These are phyloP conservation scores for Achroia grisella DNA, from an alignment of 1,140 invertebrate genomes.

Conservation along the genomic window DNA sequence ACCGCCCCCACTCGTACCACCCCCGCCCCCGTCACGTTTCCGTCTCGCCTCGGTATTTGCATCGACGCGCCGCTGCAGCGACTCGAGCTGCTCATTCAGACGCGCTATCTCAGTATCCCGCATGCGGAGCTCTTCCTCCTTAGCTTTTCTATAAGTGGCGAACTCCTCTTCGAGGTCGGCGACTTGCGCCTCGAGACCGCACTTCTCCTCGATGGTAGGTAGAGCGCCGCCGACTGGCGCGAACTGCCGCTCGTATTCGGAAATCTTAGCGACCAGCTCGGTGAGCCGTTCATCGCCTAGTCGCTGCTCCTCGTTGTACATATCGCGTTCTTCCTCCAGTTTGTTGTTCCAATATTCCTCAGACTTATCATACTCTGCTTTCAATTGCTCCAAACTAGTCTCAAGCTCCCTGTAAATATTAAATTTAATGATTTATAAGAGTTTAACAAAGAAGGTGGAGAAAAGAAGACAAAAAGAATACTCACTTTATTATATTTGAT, in stretches of 20 bases:
- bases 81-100: neutral
- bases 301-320: slow-evolving; percentile 84
- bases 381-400: slow-evolving; percentile 81
- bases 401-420: slow-evolving; percentile 76
- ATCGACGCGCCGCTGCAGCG: slow-evolving; percentile 1
- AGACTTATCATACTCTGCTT: slow-evolving; percentile 85
- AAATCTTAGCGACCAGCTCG: slow-evolving; percentile 82
- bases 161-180: slow-evolving; percentile 82
- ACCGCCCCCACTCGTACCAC: neutral
- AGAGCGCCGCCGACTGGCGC: slow-evolving; percentile 72
- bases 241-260: slow-evolving; percentile 87
- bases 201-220: slow-evolving; percentile 84
- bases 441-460: neutral
- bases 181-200: slow-evolving; percentile 83
- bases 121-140: slow-evolving; percentile 21
- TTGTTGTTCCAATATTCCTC: slow-evolving; percentile 90
- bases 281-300: slow-evolving; percentile 85
- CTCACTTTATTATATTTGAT: slow-evolving; percentile 32
- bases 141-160: slow-evolving; percentile 65
- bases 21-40: slow-evolving; percentile 5
- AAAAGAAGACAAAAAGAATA: neutral
- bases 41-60: neutral
- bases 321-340: slow-evolving; percentile 83
- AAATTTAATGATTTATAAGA: neutral
- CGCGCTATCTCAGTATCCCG: neutral